A percentile compares a stretch with the other conserved stretches of the same genome.
These are phyloP conservation scores for Gymnoscopelus braueri DNA, from an alignment of 2,797 vertebrate genomes.

Conservation along the genomic window DNA sequence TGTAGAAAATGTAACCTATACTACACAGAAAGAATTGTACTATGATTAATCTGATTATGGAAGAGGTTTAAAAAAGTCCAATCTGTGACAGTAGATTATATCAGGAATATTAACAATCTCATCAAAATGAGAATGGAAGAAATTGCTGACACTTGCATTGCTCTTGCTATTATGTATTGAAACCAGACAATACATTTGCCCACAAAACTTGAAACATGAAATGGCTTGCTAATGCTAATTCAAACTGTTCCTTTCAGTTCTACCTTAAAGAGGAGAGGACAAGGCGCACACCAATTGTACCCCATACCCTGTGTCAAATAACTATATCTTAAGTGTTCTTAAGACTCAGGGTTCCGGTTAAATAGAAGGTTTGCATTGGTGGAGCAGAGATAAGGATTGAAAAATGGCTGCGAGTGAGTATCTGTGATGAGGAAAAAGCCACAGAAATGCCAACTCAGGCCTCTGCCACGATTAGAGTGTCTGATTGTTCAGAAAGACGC, in stretches of 20 bases:
- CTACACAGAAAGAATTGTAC: too few species aligned
- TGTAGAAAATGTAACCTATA: too few species aligned
- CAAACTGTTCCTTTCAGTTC: slow-evolving; percentile 46
- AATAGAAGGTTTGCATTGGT: slow-evolving; percentile 41
- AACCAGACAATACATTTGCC: slow-evolving; percentile 26
- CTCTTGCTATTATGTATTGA: slow-evolving; percentile 5
- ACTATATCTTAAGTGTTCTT: slow-evolving; percentile 48
- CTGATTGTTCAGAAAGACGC: slow-evolving; percentile 74
- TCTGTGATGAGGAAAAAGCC: slow-evolving; percentile 53
- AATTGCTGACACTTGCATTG: slow-evolving; percentile 45
- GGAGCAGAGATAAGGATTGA: slow-evolving; percentile 63
- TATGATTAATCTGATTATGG: background rate
- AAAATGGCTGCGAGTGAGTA: slow-evolving; percentile 45
- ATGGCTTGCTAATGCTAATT: slow-evolving; percentile 27
- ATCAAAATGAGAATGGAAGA: slow-evolving; percentile 21
- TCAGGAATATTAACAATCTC: slow-evolving; percentile 17
- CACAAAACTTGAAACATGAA: slow-evolving; percentile 35
- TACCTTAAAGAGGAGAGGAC: slow-evolving; percentile 42
- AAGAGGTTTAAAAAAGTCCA: slow-evolving; percentile 14
- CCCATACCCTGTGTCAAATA: slow-evolving; percentile 37
- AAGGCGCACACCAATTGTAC: slow-evolving; percentile 44
- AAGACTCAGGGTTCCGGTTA: slow-evolving; percentile 29
- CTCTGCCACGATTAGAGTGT: slow-evolving; percentile 61
- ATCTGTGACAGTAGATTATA: slow-evolving; percentile 25
- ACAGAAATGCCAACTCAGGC: slow-evolving; percentile 74